Percentiles rank a stretch among this genome's conserved stretches.
Conservation (phyloP, 2,797 vertebrate species). For the Apogon hyalosoma region DNA sequence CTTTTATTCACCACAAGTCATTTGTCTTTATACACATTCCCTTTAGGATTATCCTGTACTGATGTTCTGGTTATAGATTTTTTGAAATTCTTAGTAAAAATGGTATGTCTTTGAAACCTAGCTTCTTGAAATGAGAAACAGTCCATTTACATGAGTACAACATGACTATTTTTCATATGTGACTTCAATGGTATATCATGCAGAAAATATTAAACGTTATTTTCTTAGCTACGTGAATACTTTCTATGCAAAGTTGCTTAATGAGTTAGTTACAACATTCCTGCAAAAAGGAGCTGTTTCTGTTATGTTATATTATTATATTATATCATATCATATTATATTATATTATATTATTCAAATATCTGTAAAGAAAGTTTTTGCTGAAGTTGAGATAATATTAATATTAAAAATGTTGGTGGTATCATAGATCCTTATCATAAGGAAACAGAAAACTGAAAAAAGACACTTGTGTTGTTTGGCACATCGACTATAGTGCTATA, state of each 20-base stretch:
- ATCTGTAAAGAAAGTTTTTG: constrained; percentile 36
- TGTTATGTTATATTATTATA: constrained; percentile 51
- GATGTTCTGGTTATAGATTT: constrained; percentile 44
- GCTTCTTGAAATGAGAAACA: constrained; percentile 43
- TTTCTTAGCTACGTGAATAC: constrained; percentile 74
- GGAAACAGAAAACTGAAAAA: constrained; percentile 47
- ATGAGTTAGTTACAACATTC: constrained; percentile 61
- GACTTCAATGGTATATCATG: constrained; percentile 56
- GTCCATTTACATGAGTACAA: constrained; percentile 43
- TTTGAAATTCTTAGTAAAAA: constrained; percentile 34
- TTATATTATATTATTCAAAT: constrained; percentile 56
- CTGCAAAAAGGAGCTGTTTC: constrained; percentile 53
- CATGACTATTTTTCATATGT: constrained; percentile 70
- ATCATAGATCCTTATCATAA: constrained; percentile 38
- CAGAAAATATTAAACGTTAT: constrained; percentile 68
- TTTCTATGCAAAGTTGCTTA: constrained; percentile 83
- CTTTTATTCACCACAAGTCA: constrained; percentile 57
- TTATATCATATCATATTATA: constrained; percentile 68
- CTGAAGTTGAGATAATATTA: constrained; percentile 29
- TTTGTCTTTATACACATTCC: constrained; percentile 56
- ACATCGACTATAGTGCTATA: constrained; percentile 21
- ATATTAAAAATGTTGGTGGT: constrained; percentile 33
- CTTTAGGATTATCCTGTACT: constrained; percentile 34
- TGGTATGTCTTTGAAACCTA: constrained; percentile 46
- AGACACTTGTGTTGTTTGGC: constrained; percentile 44